phyloP scores from a whole-genome alignment of 2,797 vertebrate species.

The Hybognathus amarus region DNA sequence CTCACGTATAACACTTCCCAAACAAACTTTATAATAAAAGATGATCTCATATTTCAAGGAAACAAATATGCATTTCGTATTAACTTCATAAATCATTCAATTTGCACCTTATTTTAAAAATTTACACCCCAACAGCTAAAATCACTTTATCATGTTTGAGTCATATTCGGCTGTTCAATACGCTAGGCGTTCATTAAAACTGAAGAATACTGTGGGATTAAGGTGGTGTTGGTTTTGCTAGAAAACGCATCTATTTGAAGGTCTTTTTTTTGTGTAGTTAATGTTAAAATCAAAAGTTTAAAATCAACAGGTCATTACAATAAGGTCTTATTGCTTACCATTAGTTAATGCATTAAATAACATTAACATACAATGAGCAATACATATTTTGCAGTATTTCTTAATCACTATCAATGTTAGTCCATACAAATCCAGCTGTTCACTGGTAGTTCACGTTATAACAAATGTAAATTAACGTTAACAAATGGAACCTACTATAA shows the following conservation, averaged over 20 bases:
- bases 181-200: background rate
- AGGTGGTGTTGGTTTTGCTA: background rate
- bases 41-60: background rate
- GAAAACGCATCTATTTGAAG: background rate
- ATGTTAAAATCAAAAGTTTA: background rate
- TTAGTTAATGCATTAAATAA: background rate
- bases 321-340: background rate
- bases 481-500: background rate
- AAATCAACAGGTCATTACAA: background rate
- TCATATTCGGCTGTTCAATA: background rate
- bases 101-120: background rate
- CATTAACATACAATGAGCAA: background rate
- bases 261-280: background rate
- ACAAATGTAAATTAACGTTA: background rate
- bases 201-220: background rate
- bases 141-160: background rate
- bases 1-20: constrained; percentile 9
- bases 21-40: background rate
- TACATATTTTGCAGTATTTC: background rate
- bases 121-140: background rate
- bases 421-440: background rate
- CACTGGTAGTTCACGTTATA: background rate
- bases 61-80: background rate
- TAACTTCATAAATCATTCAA: background rate
- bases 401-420: background rate